Conservation (phyloP, 1,140 invertebrate species). For the Drosophila novamexicana region DNA sequence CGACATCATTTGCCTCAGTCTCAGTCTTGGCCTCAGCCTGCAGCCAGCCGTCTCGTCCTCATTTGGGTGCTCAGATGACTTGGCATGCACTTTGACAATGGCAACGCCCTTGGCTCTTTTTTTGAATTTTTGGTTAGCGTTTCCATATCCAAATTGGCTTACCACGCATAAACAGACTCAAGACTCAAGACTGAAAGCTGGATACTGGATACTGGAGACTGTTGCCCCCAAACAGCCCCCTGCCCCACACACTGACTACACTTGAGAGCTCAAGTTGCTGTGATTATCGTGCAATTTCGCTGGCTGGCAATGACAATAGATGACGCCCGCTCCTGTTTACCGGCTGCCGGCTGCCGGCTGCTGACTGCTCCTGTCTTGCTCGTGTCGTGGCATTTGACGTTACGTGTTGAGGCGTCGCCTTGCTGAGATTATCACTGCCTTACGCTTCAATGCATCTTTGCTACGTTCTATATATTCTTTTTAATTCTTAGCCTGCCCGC, state of each 20-base stretch:
- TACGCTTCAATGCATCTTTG: conserved; percentile 76
- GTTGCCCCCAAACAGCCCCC: neutral
- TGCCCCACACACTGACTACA: conserved; percentile 37
- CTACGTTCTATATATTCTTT: conserved; percentile 45
- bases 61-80: conserved; percentile 28
- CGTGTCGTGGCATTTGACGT: conserved; percentile 73
- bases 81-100: conserved; percentile 66
- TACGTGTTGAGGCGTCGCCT: conserved; percentile 77
- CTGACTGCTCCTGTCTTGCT: conserved; percentile 20
- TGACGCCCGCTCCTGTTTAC: conserved; percentile 7
- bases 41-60: conserved; percentile 9
- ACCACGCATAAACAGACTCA: conserved; percentile 75
- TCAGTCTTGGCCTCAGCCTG: neutral
- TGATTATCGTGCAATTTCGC: conserved; percentile 80
- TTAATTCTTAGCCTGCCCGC: neutral
- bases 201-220: neutral
- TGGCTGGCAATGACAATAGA: conserved; percentile 63
- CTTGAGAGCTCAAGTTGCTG: conserved; percentile 80
- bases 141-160: conserved; percentile 78
- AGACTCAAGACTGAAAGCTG: conserved; percentile 6
- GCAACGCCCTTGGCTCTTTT: conserved; percentile 54
- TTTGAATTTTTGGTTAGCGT: conserved; percentile 64
- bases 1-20: conserved; percentile 37
- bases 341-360: neutral
- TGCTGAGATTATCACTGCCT: conserved; percentile 77